Percentiles rank a stretch among this genome's conserved stretches.
Conservation (phyloP, 1,140 invertebrate genomes). For the Drosophila pachea region DNA sequence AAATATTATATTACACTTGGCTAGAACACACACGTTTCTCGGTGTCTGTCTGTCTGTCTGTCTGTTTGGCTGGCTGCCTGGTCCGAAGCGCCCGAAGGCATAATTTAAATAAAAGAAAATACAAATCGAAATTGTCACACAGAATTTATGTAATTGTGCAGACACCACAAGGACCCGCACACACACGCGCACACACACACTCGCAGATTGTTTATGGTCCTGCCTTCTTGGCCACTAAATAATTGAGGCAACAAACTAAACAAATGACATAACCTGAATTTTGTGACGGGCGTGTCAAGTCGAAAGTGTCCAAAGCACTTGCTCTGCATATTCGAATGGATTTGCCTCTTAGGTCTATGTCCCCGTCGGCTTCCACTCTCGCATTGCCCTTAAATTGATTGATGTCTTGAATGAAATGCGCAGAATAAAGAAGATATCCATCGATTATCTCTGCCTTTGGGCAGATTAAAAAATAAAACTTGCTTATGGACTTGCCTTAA, state of each 20-base stretch:
- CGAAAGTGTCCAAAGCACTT: constrained; percentile 31
- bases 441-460: not conserved
- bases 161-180: constrained; percentile 54
- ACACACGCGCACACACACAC: constrained; percentile 4
- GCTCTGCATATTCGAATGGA: not conserved
- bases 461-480: not conserved
- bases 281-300: constrained; percentile 47
- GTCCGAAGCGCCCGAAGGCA: constrained; percentile 54
- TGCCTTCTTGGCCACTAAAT: constrained; percentile 46
- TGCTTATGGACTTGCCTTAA: too few species aligned
- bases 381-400: constrained; percentile 13
- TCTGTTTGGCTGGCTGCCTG: constrained; percentile 3
- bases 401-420: not conserved
- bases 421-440: not conserved
- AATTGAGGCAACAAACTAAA: constrained; percentile 71
- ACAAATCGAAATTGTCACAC: constrained; percentile 72
- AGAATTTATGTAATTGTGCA: constrained; percentile 74
- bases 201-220: constrained; percentile 34
- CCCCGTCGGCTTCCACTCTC: not conserved
- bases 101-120: constrained; percentile 74
- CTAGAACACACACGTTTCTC: constrained; percentile 9
- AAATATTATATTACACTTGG: constrained; percentile 62
- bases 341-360: constrained; percentile 9
- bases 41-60: not conserved
- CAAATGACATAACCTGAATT: constrained; percentile 72